These are phyloP conservation scores for Oxystoma pomonae DNA, from an alignment of 2,888 invertebrate species.

Conservation along the genomic window DNA sequence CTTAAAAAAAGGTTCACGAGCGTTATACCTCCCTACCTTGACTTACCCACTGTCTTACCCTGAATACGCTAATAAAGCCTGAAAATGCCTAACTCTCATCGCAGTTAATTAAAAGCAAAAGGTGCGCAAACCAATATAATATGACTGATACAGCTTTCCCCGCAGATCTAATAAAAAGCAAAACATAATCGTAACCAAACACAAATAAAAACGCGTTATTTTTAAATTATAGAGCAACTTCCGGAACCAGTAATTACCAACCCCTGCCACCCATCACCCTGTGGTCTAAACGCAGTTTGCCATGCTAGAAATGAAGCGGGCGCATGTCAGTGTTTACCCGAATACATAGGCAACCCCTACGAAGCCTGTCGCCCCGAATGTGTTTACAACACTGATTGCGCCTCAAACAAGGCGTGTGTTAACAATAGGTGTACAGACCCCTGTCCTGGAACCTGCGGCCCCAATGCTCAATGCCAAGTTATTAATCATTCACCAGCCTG, in stretches of 20 bases:
- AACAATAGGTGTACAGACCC: constrained; percentile 65
- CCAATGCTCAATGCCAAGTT: constrained; percentile 62
- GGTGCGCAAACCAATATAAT: not conserved
- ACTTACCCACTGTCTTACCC: constrained; percentile 13
- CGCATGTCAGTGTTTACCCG: constrained; percentile 66
- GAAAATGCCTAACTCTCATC: not conserved
- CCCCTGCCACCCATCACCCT: constrained; percentile 65
- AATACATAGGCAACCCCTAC: constrained; percentile 74
- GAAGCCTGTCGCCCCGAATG: constrained; percentile 69
- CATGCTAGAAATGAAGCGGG: constrained; percentile 68
- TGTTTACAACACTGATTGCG: constrained; percentile 61
- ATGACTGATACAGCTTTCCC: constrained; percentile 12
- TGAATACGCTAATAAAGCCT: not conserved
- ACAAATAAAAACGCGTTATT: not conserved
- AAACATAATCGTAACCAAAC: constrained; percentile 19
- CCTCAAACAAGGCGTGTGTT: constrained; percentile 59
- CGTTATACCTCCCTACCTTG: constrained; percentile 24
- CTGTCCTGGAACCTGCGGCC: constrained; percentile 66
- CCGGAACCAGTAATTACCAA: constrained; percentile 43
- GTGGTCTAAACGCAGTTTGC: constrained; percentile 66
- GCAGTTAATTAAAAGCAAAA: not conserved
- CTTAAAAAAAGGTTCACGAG: constrained; percentile 32
- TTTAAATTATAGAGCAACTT: constrained; percentile 26
- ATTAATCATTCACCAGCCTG: constrained; percentile 64
- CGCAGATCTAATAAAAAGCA: constrained; percentile 28